Evolutionary conservation across 2,888 invertebrate species (phyloP).

Genomic region (Enchytraeus crypticus): DNA sequence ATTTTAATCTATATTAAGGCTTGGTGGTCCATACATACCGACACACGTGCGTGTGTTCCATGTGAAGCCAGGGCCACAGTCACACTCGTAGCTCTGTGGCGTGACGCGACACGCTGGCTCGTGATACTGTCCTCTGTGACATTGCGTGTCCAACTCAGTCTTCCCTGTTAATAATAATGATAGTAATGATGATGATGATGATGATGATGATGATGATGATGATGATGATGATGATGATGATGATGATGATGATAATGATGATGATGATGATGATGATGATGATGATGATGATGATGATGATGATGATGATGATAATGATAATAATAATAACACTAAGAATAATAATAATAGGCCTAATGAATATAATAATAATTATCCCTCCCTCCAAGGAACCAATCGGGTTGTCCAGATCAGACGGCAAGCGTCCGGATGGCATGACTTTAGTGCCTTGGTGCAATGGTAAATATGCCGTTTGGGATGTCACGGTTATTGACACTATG

Average conservation of each 20-base stretch:
- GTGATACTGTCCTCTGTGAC: conserved; percentile 38
- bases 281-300: neutral
- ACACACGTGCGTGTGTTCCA: conserved; percentile 49
- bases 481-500: too few relatives aligned
- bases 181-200: neutral
- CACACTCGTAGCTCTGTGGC: conserved; percentile 46
- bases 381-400: too few relatives aligned
- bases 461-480: too few relatives aligned
- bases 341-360: too few relatives aligned
- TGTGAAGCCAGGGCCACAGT: conserved; percentile 47
- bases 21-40: conserved; percentile 28
- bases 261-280: neutral
- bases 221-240: neutral
- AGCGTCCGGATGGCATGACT: too few relatives aligned
- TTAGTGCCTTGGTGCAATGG: too few relatives aligned
- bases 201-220: neutral
- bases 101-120: conserved; percentile 43
- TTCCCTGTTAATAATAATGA: too few relatives aligned
- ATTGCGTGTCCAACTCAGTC: too few relatives aligned
- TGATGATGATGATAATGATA: neutral
- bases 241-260: neutral
- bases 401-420: too few relatives aligned
- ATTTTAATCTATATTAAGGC: too few relatives aligned
- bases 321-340: too few relatives aligned
- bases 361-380: too few relatives aligned